Conservation (phyloP, 1,140 invertebrate species). For the Zaprionus gabonicus region DNA sequence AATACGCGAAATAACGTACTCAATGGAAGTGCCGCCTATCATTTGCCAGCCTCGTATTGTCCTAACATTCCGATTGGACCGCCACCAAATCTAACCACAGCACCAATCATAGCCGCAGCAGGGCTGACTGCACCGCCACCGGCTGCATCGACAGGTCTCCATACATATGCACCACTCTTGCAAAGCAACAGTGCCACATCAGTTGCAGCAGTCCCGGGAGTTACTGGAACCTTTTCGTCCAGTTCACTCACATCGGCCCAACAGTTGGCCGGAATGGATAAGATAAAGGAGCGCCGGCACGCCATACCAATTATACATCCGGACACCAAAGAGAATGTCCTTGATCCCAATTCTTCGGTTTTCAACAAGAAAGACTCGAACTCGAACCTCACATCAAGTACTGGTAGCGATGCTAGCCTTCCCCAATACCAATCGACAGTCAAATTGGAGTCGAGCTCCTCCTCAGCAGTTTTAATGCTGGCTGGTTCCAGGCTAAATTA, state of each 20-base stretch:
- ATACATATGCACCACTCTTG: conserved; percentile 49
- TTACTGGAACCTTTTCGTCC: conserved; percentile 34
- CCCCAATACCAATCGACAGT: conserved; percentile 30
- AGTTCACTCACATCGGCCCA: conserved; percentile 36
- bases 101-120: conserved; percentile 42
- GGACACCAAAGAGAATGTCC: conserved; percentile 68
- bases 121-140: conserved; percentile 24
- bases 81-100: conserved; percentile 30
- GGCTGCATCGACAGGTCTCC: conserved; percentile 38
- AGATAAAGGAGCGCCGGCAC: conserved; percentile 55
- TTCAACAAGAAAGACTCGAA: conserved; percentile 61
- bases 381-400: conserved; percentile 48
- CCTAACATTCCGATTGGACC: conserved; percentile 39
- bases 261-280: conserved; percentile 40
- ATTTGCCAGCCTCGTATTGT: conserved; percentile 43
- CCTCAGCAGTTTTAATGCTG: conserved; percentile 20
- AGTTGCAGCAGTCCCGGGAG: conserved; percentile 23
- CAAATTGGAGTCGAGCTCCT: conserved; percentile 36
- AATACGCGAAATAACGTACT: conserved; percentile 45
- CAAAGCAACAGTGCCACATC: conserved; percentile 46
- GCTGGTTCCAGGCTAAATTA: conserved; percentile 52
- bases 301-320: conserved; percentile 81
- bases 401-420: conserved; percentile 39
- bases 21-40: conserved; percentile 51
- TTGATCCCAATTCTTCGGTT: conserved; percentile 64